Evolutionary conservation across 2,113 vertebrate genomes (phyloP).

Genomic region (Plotosus lineatus): DNA sequence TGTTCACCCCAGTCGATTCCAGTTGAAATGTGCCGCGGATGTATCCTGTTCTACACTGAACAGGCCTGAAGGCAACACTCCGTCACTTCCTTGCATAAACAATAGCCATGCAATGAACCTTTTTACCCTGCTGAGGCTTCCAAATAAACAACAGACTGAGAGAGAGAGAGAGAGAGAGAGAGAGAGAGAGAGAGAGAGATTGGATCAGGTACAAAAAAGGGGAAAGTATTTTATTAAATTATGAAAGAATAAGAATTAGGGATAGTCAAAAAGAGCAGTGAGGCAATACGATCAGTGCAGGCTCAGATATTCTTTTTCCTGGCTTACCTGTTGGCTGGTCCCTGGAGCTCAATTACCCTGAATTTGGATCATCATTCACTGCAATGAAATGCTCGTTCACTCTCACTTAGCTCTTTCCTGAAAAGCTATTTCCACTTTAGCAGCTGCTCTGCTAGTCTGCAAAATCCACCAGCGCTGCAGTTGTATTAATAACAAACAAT

Average conservation of each 20-base stretch:
- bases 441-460: conserved; percentile 23
- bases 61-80: conserved; percentile 22
- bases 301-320: neutral
- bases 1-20: neutral
- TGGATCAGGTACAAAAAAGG: conserved; percentile 5
- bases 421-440: conserved; percentile 2
- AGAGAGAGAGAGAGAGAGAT: neutral
- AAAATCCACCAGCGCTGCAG: conserved; percentile 39
- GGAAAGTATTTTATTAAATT: neutral
- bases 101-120: conserved; percentile 26
- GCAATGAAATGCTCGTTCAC: conserved; percentile 12
- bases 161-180: conserved; percentile 2
- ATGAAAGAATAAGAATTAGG: neutral
- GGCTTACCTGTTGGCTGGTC: conserved; percentile 31
- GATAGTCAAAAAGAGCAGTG: neutral
- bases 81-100: conserved; percentile 48
- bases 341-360: neutral
- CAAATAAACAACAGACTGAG: conserved; percentile 26
- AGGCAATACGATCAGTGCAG: neutral
- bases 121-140: neutral
- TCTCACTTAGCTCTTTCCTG: conserved; percentile 20
- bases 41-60: neutral
- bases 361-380: conserved; percentile 24
- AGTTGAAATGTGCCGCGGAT: neutral
- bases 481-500: conserved; percentile 45